A percentile compares a stretch with the other conserved stretches of the same genome.
These are phyloP conservation scores for Nyctibius grandis DNA, from an alignment of 2,797 vertebrate genomes.

Conservation along the genomic window DNA sequence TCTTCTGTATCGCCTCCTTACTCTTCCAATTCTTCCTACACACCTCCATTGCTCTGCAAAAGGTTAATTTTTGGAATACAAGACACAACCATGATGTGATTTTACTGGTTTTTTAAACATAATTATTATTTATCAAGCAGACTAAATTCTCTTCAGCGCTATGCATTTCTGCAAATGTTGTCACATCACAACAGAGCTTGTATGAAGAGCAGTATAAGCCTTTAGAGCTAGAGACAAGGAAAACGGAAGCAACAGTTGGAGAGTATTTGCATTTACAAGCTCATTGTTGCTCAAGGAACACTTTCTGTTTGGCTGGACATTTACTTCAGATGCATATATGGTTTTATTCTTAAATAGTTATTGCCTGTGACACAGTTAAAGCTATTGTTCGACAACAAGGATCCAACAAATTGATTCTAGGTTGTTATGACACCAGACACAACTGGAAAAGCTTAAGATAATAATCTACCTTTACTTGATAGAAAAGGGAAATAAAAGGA, in stretches of 20 bases:
- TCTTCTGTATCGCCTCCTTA: neutral
- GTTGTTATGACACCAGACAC: neutral
- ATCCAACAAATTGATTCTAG: neutral
- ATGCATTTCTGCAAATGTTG: neutral
- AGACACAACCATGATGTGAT: neutral
- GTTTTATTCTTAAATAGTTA: neutral
- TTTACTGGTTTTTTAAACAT: neutral
- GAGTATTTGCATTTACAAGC: neutral
- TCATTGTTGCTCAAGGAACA: neutral
- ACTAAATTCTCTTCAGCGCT: neutral
- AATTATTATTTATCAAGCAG: neutral
- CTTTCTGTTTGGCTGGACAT: neutral
- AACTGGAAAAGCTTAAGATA: neutral
- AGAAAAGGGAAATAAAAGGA: neutral
- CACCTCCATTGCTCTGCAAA: neutral
- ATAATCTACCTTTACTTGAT: neutral
- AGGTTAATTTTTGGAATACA: neutral
- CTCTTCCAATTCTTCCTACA: neutral
- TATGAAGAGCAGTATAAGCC: neutral
- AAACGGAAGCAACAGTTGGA: neutral
- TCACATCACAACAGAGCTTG: neutral
- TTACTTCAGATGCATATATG: neutral
- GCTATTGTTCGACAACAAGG: neutral
- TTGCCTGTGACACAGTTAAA: neutral
- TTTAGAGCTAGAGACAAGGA: neutral